Percentiles rank a stretch among this genome's conserved stretches.
These are phyloP conservation scores for Meiosimyza platycephala DNA, from an alignment of 2,888 invertebrate genomes.

Conservation along the genomic window DNA sequence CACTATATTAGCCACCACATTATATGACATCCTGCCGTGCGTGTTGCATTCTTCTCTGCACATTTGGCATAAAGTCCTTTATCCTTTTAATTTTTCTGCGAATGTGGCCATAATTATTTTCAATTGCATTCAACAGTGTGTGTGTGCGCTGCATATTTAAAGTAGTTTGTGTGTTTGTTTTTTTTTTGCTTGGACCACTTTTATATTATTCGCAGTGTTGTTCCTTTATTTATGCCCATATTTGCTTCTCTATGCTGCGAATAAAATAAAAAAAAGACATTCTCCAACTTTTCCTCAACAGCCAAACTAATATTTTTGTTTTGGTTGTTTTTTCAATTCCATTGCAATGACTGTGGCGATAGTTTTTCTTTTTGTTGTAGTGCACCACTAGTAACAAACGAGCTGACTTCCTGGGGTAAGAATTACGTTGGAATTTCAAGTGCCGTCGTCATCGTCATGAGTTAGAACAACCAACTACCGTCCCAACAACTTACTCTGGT, in stretches of 20 bases:
- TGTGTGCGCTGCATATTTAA: neutral
- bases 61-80: too few species aligned
- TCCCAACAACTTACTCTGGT: slow-evolving; percentile 1
- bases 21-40: too few species aligned
- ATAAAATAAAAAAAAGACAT: too few species aligned
- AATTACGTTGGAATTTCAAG: neutral
- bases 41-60: too few species aligned
- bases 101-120: neutral
- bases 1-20: too few species aligned
- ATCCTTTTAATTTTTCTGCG: too few species aligned
- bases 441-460: slow-evolving; percentile 3
- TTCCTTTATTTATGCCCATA: slow-evolving; percentile 14
- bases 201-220: slow-evolving; percentile 22
- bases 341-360: neutral
- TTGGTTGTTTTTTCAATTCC: neutral
- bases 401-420: slow-evolving; percentile 23
- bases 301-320: slow-evolving; percentile 6
- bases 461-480: neutral
- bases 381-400: slow-evolving; percentile 30
- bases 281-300: neutral
- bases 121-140: slow-evolving; percentile 10
- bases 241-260: neutral
- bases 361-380: neutral
- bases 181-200: neutral
- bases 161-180: neutral